Evolutionary conservation across 2,888 invertebrate genomes (phyloP).

Genomic region (Craniophora ligustri): DNA sequence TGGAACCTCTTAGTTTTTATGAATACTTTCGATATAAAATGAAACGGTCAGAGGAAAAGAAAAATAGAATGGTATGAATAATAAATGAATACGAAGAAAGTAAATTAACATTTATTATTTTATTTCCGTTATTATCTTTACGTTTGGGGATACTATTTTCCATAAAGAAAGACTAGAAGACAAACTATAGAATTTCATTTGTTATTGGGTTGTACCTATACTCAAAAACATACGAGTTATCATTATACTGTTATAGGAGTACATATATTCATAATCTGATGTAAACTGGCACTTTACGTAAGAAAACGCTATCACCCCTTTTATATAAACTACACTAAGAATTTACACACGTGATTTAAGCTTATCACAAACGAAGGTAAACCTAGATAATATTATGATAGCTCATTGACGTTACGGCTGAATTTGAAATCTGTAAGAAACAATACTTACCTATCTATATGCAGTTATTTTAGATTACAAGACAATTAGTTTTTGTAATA

Average conservation of each 20-base stretch:
- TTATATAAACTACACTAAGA: conserved; percentile 18
- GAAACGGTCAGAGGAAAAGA: conserved; percentile 7
- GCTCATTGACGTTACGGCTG: too few species aligned
- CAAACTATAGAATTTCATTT: too few species aligned
- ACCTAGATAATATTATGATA: too few species aligned
- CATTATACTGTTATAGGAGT: background rate
- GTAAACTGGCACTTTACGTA: background rate
- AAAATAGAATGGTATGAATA: conserved; percentile 11
- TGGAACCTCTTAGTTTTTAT: conserved; percentile 10
- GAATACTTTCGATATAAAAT: background rate
- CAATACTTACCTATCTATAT: too few species aligned
- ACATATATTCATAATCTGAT: conserved; percentile 1
- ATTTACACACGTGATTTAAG: conserved; percentile 13
- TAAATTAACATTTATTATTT: conserved; percentile 7
- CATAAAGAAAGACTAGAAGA: too few species aligned
- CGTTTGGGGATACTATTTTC: too few species aligned
- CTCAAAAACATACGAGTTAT: too few species aligned
- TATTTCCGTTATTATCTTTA: conserved; percentile 5
- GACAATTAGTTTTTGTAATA: too few species aligned
- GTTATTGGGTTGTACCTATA: too few species aligned
- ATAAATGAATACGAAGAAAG: conserved; percentile 2
- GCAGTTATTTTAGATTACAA: too few species aligned
- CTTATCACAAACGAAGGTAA: conserved; percentile 1
- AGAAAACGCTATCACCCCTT: conserved; percentile 4
- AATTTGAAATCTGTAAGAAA: too few species aligned